These are phyloP conservation scores for Megalops cyprinoides DNA, from an alignment of 2,797 vertebrate species.

Conservation along the genomic window DNA sequence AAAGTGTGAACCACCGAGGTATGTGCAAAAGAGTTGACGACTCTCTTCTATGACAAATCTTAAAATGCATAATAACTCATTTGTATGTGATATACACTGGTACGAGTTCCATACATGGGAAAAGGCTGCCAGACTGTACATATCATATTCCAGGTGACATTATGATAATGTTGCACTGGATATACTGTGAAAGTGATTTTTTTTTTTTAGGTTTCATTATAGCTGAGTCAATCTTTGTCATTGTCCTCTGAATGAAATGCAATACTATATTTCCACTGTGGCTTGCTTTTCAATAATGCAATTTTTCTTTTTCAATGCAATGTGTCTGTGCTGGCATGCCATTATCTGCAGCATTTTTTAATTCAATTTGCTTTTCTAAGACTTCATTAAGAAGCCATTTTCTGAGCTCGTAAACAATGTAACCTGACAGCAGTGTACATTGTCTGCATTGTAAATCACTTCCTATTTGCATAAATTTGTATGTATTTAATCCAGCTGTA, in stretches of 20 bases:
- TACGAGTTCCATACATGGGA: too few relatives aligned
- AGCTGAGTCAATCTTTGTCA: not conserved
- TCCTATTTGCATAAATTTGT: conserved; percentile 15
- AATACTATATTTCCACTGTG: conserved; percentile 8
- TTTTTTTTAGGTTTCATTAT: not conserved
- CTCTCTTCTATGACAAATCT: not conserved
- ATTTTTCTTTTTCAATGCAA: conserved; percentile 27
- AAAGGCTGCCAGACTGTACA: not conserved
- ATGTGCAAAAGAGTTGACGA: not conserved
- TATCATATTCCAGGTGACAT: not conserved
- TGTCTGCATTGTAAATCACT: conserved; percentile 17
- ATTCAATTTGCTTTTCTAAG: conserved; percentile 32
- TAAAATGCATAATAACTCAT: not conserved
- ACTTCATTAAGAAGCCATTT: conserved; percentile 36
- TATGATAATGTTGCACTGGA: not conserved
- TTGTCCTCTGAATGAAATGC: conserved; percentile 23
- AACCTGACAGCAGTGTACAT: conserved; percentile 15
- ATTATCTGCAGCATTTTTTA: conserved; percentile 10
- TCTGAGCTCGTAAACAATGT: not conserved
- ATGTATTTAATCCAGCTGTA: conserved; percentile 16
- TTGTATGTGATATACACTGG: too few relatives aligned
- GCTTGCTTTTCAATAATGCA: conserved; percentile 12
- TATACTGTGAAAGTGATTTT: not conserved
- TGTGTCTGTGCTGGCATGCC: conserved; percentile 32
- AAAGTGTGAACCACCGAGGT: too few relatives aligned